Evolutionary conservation across 2,113 vertebrate species (phyloP).

Genomic region (Haplochromis burtoni): DNA sequence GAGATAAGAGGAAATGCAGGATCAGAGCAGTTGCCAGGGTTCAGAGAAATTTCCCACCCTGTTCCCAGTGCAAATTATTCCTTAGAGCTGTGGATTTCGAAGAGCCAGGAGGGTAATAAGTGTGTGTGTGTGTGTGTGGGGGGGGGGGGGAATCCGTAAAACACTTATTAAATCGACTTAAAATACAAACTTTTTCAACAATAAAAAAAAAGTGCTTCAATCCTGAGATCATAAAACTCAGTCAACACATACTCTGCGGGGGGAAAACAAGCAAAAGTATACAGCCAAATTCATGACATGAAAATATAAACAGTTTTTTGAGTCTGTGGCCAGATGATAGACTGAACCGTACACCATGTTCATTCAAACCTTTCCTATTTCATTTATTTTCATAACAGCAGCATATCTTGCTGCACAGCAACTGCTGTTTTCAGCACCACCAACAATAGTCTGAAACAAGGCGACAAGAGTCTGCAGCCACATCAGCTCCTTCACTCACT

Average conservation of each 20-base stretch:
- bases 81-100: neutral
- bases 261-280: neutral
- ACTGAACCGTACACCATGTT: neutral
- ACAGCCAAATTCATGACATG: neutral
- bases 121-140: neutral
- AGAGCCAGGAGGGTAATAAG: neutral
- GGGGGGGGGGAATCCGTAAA: neutral
- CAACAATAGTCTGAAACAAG: neutral
- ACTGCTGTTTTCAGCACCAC: neutral
- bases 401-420: neutral
- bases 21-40: constrained; percentile 27
- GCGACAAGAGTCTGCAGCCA: neutral
- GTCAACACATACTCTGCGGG: neutral
- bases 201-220: neutral
- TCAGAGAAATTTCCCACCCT: constrained; percentile 20
- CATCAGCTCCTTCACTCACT: neutral
- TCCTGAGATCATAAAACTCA: neutral
- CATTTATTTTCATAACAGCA: neutral
- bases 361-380: neutral
- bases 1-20: constrained; percentile 44
- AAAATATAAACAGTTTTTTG: neutral
- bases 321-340: neutral
- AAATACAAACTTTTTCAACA: neutral
- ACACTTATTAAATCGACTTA: neutral
- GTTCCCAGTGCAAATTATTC: neutral